Evolutionary conservation across 2,797 vertebrate species (phyloP), one percentile per base, ranked within the genome.

Genomic region (Taenioides sp.): DNA sequence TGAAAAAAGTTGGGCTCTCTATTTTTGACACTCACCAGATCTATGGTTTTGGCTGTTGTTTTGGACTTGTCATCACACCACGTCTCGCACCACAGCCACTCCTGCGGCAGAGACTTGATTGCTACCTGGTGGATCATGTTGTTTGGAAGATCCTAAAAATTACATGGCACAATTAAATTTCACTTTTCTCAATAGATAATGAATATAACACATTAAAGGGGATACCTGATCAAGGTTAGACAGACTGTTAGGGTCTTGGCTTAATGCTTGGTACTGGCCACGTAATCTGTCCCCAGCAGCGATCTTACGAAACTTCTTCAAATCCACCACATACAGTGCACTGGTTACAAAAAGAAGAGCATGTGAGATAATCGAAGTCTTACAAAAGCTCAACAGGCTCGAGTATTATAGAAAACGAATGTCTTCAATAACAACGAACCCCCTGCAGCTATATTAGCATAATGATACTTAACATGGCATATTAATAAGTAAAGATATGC

Each of bases 51-150:
- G 50, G 97, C 97, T 64, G 91, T 93, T 62, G 85, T 76, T 86
- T 99, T 99, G 73, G 98, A 98, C 37, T 88, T 78, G 22, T 98
- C 93, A 22, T 97, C 95, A 60, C 98, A 99, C 98, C 98, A 99
- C 1, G 98, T 98, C 88, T 99, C 97, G 83, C 98, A 99, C 98
- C 98, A 99, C 49, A 99, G 91, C 98, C 98, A 99, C 74, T 99
- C 97, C 87, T 98, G 97, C 74, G 98, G 97, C 65, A 99, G 95
- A 73, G 97, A 97, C 92, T 96, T 99, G 72, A 99, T 98, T 72
- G 95, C 92, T 74, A 99, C 97, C 88, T 98, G 97, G 90, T 99
- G 97, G 90, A 99, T 99, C 98, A 99, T 99, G 82, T 98, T 97
- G 88, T 99, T 99, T 54, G 98, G 98, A 74, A 99, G 96, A 85